phyloP scores from a whole-genome alignment of 1,140 invertebrate species.

The Pseudomyrmex concolor region DNA sequence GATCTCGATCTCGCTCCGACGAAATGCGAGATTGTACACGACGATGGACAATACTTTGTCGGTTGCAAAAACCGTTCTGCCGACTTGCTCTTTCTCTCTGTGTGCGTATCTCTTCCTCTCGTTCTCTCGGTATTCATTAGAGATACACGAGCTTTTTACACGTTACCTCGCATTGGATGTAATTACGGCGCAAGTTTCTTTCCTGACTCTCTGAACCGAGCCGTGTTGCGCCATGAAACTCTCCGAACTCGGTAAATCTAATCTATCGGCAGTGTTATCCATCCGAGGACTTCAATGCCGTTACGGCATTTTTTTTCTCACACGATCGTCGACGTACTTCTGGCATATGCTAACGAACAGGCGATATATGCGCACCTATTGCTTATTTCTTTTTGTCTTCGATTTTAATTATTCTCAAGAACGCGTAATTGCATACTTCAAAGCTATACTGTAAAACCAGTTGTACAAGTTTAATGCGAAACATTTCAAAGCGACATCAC shows the following conservation, averaged over 20 bases:
- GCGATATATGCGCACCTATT: neutral
- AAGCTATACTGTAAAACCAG: too few species aligned
- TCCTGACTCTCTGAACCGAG: constrained; percentile 19
- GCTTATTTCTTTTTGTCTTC: constrained; percentile 7
- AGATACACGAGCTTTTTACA: constrained; percentile 62
- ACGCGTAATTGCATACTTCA: constrained; percentile 25
- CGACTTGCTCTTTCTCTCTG: constrained; percentile 14
- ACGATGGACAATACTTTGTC: constrained; percentile 56
- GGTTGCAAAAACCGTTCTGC: constrained; percentile 13
- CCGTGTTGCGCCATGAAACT: neutral
- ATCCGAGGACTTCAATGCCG: constrained; percentile 3
- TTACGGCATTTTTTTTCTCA: constrained; percentile 12
- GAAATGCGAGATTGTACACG: constrained; percentile 6
- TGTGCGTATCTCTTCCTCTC: constrained; percentile 15
- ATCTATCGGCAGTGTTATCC: constrained; percentile 19
- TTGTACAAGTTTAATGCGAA: too few species aligned
- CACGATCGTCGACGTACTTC: neutral
- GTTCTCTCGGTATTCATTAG: constrained; percentile 21
- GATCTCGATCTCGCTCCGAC: constrained; percentile 47
- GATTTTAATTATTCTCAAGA: constrained; percentile 43
- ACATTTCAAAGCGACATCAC: too few species aligned
- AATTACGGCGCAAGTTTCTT: constrained; percentile 70
- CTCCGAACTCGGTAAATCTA: neutral
- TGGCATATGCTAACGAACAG: neutral
- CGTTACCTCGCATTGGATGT: constrained; percentile 65